Evolutionary conservation across 2,888 invertebrate genomes (phyloP), one percentile per base, ranked within the genome.

Genomic region (Hofmannophila pseudospretella): DNA sequence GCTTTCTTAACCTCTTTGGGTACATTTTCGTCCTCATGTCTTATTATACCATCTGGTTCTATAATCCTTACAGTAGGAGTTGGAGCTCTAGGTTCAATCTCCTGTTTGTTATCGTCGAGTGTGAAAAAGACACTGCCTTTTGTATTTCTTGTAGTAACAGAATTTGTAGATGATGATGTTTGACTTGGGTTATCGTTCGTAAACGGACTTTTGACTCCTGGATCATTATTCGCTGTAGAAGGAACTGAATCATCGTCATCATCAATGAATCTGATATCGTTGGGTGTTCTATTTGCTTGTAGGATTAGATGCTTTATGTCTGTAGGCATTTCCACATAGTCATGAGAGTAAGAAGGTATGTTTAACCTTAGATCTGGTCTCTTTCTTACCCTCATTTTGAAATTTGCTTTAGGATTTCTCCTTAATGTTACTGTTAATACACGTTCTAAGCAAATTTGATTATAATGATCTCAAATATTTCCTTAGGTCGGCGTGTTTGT

Each of bases 261-360:
- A 19, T 73, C 71, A 7, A 68, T 64, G 32, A 38, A 70, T 28
- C 44, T 44, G n/a, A 68, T 51, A 8, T 64, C 59, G 26, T 56
- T 65, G 0, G 59, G 49, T 16, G 44, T 57, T 36, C 36, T 50
- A 31, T 53, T 66, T 0, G 61, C 58, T 51, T 66, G 67, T 2
- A 62, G 48, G 12, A 78, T 72, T 16, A 67, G 41, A 4, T 56
- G 46, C 26, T 62, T 64, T 0, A 73, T 67, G 11, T 73, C 74
- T 5, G 51, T 46, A 1, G 85, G 84, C 82, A 85, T 84, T 55
- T 78, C 70, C 0, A 80, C 85, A 50, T 82, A 85, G 26, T 81
- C 85, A 4, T 67, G 60, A 1, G 81, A 76, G 38, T 76, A 79
- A 0, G 76, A 65, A 0, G 78, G 76, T 34, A 86, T 81, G 3